Evolutionary conservation across 2,888 invertebrate species (phyloP).

Genomic region (Drosophila tanythrix): DNA sequence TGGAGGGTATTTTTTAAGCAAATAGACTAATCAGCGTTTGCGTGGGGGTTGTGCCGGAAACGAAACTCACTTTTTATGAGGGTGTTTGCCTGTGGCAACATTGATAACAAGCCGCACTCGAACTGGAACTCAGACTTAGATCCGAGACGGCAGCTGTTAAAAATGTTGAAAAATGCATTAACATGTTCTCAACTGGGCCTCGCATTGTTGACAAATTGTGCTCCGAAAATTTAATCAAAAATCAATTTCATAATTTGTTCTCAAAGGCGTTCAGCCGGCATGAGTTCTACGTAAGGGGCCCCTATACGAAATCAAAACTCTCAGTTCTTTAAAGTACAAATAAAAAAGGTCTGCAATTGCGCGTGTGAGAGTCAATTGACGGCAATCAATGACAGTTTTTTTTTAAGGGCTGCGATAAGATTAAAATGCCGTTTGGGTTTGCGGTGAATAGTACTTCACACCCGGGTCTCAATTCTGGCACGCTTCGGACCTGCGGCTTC

Average conservation of each 20-base stretch:
- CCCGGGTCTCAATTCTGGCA: constrained; percentile 42
- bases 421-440: constrained; percentile 15
- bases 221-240: constrained; percentile 59
- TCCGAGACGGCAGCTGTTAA: constrained; percentile 43
- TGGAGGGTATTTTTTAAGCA: constrained; percentile 70
- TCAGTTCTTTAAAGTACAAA: constrained; percentile 41
- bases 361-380: constrained; percentile 50
- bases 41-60: constrained; percentile 68
- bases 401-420: constrained; percentile 67
- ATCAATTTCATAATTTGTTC: constrained; percentile 65
- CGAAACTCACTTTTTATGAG: constrained; percentile 61
- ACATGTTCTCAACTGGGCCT: constrained; percentile 12
- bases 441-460: constrained; percentile 23
- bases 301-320: constrained; percentile 51
- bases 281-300: constrained; percentile 46
- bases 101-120: constrained; percentile 26
- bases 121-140: constrained; percentile 7
- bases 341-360: constrained; percentile 50
- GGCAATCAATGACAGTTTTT: constrained; percentile 57
- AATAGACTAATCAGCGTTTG: constrained; percentile 73
- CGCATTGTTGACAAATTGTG: constrained; percentile 74
- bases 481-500: constrained; percentile 33
- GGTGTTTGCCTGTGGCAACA: constrained; percentile 43
- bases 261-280: constrained; percentile 76
- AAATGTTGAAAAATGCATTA: constrained; percentile 22